phyloP scores from a whole-genome alignment of 2,888 invertebrate genomes.

The Cistogaster globosa region DNA sequence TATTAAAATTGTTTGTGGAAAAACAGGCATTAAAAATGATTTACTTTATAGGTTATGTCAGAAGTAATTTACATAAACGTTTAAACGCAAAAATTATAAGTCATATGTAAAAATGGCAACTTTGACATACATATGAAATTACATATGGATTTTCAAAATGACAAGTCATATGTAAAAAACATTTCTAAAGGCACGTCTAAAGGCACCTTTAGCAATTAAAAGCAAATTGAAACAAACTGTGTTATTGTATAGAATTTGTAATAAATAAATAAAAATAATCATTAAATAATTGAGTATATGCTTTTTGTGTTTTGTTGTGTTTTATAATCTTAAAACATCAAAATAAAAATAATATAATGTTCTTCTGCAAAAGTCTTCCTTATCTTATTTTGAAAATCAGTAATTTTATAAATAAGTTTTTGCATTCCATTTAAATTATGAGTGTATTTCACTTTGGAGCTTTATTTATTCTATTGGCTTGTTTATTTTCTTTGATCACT shows the following conservation, averaged over 20 bases:
- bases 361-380: slow-evolving; percentile 25
- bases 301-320: not conserved
- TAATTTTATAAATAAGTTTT: slow-evolving; percentile 18
- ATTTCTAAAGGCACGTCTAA: no score
- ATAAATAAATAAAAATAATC: not conserved
- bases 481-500: slow-evolving; percentile 2
- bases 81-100: no score
- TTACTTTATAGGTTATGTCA: no score
- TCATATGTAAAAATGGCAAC: no score
- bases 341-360: not conserved
- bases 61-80: no score
- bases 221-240: slow-evolving; percentile 23
- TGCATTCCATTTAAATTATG: slow-evolving; percentile 47
- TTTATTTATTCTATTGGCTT: not conserved
- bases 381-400: not conserved
- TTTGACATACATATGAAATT: no score
- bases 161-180: no score
- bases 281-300: not conserved
- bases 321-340: slow-evolving; percentile 5
- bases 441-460: not conserved
- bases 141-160: no score
- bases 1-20: no score
- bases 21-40: no score
- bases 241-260: slow-evolving; percentile 11
- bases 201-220: not conserved